These are phyloP conservation scores for Periophthalmus magnuspinnatus DNA, from an alignment of 2,797 vertebrate genomes.

Conservation along the genomic window DNA sequence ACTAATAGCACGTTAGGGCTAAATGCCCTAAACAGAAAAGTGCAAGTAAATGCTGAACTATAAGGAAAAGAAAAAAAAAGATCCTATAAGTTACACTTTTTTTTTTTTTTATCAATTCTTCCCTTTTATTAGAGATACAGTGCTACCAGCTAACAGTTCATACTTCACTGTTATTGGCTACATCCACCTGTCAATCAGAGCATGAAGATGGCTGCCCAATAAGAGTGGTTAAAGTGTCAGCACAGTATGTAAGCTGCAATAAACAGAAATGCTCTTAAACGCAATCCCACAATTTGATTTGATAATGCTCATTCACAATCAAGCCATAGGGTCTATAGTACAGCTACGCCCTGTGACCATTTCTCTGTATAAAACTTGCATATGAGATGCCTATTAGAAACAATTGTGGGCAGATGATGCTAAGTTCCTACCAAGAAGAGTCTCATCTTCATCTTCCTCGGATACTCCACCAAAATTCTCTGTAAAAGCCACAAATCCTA, in stretches of 20 bases:
- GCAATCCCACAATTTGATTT: neutral
- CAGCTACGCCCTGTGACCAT: conserved; percentile 32
- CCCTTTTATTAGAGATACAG: neutral
- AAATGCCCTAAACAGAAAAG: neutral
- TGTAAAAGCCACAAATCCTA: conserved; percentile 8
- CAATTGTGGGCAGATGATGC: conserved; percentile 49
- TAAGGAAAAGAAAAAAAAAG: too few relatives aligned
- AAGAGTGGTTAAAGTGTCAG: neutral
- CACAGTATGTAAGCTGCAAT: neutral
- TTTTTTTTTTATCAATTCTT: too few relatives aligned
- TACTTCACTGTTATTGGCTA: neutral
- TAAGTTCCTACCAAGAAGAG: conserved; percentile 18
- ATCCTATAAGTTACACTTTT: too few relatives aligned
- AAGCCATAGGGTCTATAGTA: neutral
- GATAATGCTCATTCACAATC: neutral
- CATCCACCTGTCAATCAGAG: neutral
- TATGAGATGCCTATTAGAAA: conserved; percentile 40
- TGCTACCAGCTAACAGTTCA: neutral
- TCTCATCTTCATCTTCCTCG: conserved; percentile 20
- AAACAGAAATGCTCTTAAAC: neutral
- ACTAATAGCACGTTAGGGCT: neutral
- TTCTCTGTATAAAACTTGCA: conserved; percentile 28
- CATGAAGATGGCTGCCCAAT: neutral
- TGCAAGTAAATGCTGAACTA: too few relatives aligned
- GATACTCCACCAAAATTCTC: conserved; percentile 24